Evolutionary conservation across 2,888 invertebrate species (phyloP), one percentile per base, ranked within the genome.

Genomic region (Gonocerus acuteangulatus): DNA sequence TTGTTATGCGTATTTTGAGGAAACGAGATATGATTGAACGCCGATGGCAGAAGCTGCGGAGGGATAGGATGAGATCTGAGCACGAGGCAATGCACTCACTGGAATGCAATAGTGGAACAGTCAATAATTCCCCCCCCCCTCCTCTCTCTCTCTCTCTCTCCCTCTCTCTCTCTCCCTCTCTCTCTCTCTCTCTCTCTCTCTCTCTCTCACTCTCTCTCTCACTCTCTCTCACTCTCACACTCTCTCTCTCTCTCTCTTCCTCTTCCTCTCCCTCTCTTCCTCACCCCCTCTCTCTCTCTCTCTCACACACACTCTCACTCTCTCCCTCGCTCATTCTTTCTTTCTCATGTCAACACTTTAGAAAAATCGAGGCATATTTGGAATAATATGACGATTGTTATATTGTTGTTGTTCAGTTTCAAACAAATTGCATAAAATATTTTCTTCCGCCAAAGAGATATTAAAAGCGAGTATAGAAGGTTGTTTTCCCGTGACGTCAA

Each of bases 71-170:
- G 15, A 42, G 48, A 48, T 23, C 48, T 9, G 15, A 2, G 42
- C 15, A 21, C 48, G 42, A 59, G 48, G 48, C 48, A 59, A 48
- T 27, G 47, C 54, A 54, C 54, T 42, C 36, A 23, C 23, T 42
- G 54, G 52, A 54, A 60, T 48, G 60, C 51, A 51, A 57, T 39
- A 57, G 60, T 36, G 42, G 48, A 49, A 45, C 34, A 27, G 52
- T 60, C 49, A 54, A 44, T 60, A 60, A 49, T 44, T 19, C 49
- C 60, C 51, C 48, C 56, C 42, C 16, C 48, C 48, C 56, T 52
- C 32, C 52, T 60, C 56, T 48, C 62, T 63, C 32, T 48, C 19
- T 45, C 61, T 63, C 63, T 59, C 27, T 57, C 39, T 42, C 57
- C 22, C 57, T 44, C 44, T 47, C 56, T 39, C 56, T 18, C 42